phyloP scores from a whole-genome alignment of 2,888 invertebrate species.

The Nipponacmea schrenckii region DNA sequence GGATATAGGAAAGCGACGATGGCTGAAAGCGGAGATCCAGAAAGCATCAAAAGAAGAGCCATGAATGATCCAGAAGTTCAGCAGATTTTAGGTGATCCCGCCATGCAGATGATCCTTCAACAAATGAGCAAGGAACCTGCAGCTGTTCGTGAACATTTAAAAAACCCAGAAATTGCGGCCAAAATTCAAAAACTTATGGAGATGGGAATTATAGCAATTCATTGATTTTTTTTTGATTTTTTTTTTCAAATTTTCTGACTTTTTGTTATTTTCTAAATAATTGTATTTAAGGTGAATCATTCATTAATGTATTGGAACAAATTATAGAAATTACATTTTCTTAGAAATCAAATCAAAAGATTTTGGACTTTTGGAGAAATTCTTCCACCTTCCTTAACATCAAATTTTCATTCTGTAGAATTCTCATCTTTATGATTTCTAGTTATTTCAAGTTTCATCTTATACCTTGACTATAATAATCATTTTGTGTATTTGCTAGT shows the following conservation, averaged over 20 bases:
- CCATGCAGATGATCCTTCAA: constrained; percentile 97
- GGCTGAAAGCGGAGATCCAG: constrained; percentile 70
- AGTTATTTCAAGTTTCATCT: too few relatives aligned
- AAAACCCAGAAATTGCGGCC: constrained; percentile 94
- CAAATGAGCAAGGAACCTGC: constrained; percentile 98
- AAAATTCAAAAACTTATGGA: constrained; percentile 97
- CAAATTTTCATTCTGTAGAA: too few relatives aligned
- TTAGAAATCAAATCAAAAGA: too few relatives aligned
- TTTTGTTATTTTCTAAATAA: too few relatives aligned
- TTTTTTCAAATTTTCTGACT: not conserved
- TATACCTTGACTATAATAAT: too few relatives aligned
- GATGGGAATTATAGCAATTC: constrained; percentile 94
- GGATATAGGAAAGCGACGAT: constrained; percentile 82
- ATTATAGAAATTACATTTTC: too few relatives aligned
- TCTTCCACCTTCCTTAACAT: too few relatives aligned
- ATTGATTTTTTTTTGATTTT: constrained; percentile 71
- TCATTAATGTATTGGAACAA: too few relatives aligned
- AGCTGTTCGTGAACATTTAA: constrained; percentile 92
- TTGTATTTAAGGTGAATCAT: too few relatives aligned
- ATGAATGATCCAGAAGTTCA: constrained; percentile 98
- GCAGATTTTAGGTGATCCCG: constrained; percentile 93
- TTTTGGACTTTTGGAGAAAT: too few relatives aligned
- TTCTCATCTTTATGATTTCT: too few relatives aligned
- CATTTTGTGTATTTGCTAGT: too few relatives aligned
- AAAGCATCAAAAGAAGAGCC: constrained; percentile 92